These are phyloP conservation scores for Cataglyphis rosenhaueri DNA, from an alignment of 2,888 invertebrate genomes.

Conservation along the genomic window DNA sequence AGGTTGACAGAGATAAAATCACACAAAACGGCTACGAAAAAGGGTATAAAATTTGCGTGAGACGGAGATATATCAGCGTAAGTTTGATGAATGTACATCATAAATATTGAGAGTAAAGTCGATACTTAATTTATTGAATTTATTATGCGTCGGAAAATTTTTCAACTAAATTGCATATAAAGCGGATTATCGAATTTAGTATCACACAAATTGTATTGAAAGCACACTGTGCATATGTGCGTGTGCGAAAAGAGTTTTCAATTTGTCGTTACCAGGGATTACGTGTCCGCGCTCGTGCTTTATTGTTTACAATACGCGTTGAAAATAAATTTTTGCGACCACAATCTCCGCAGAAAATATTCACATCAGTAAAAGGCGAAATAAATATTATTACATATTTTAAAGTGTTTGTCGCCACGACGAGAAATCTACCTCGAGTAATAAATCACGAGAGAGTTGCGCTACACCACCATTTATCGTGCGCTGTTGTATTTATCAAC, in stretches of 20 bases:
- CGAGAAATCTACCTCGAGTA: slow-evolving; percentile 19
- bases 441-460: slow-evolving; percentile 31
- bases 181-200: slow-evolving; percentile 60
- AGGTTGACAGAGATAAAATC: slow-evolving; percentile 55
- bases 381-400: slow-evolving; percentile 36
- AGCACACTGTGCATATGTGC: slow-evolving; percentile 28
- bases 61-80: background rate
- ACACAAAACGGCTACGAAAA: slow-evolving; percentile 28
- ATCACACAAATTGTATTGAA: slow-evolving; percentile 54
- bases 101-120: slow-evolving; percentile 24
- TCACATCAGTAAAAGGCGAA: slow-evolving; percentile 11
- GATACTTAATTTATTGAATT: slow-evolving; percentile 13
- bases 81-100: slow-evolving; percentile 8
- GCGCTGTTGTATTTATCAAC: slow-evolving; percentile 6
- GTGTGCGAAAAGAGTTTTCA: slow-evolving; percentile 60
- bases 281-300: slow-evolving; percentile 55
- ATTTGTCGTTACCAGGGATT: slow-evolving; percentile 63
- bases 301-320: slow-evolving; percentile 39
- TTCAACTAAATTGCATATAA: slow-evolving; percentile 57
- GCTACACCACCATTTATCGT: slow-evolving; percentile 10
- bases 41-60: slow-evolving; percentile 20
- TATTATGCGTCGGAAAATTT: background rate
- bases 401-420: slow-evolving; percentile 11
- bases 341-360: slow-evolving; percentile 22
- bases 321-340: slow-evolving; percentile 48